These are phyloP conservation scores for Peromyscus polionotus DNA, from an alignment of 2,113 vertebrate species.

Conservation along the genomic window DNA sequence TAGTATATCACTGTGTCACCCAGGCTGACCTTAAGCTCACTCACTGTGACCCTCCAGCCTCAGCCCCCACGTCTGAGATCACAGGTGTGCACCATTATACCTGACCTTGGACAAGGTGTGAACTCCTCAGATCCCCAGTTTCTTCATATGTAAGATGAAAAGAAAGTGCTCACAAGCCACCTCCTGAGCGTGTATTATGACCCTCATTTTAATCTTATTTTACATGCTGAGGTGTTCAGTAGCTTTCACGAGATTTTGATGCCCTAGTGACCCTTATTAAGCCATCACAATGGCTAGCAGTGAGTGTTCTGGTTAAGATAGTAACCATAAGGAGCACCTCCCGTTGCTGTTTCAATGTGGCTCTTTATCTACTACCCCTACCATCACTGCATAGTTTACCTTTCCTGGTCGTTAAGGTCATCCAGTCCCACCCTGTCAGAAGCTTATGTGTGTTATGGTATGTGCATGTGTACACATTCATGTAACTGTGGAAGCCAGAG, in stretches of 20 bases:
- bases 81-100: background rate
- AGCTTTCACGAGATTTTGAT: accelerated
- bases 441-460: background rate
- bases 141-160: background rate
- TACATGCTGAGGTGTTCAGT: background rate
- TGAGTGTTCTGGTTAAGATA: background rate
- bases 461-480: too few species aligned
- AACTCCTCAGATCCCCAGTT: background rate
- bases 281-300: background rate
- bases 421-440: background rate
- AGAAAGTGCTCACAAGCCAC: background rate
- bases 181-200: background rate
- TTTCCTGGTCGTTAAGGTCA: background rate
- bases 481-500: background rate
- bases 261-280: background rate
- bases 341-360: accelerated
- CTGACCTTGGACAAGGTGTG: background rate
- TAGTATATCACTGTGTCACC: background rate
- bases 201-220: background rate
- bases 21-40: background rate
- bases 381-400: background rate
- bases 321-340: accelerated
- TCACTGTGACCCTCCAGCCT: background rate
- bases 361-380: background rate
- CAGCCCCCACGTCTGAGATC: background rate